Conservation (phyloP, 2,797 vertebrate species). For the Myiotriccus ornatus region DNA sequence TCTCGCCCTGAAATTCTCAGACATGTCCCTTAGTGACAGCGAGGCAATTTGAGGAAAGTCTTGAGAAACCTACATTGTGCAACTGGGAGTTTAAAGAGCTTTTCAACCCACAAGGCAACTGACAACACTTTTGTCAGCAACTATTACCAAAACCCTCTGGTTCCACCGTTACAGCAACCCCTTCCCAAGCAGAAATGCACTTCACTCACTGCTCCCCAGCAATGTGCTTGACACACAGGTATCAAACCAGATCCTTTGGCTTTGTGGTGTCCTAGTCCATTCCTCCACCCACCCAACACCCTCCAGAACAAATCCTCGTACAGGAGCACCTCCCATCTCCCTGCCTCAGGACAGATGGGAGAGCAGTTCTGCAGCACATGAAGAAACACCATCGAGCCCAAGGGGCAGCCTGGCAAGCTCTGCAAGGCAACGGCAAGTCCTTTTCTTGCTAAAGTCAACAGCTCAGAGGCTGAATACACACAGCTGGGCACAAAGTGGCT, state of each 20-base stretch:
- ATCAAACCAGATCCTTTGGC: neutral
- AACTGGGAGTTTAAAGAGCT: constrained; percentile 12
- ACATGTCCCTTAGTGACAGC: neutral
- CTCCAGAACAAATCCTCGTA: neutral
- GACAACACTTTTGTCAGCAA: constrained; percentile 2
- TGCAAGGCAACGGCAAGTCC: neutral
- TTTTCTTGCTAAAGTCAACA: constrained; percentile 50
- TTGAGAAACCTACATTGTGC: constrained; percentile 40
- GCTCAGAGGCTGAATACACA: constrained; percentile 50
- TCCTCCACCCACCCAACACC: neutral
- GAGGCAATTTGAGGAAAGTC: constrained; percentile 27
- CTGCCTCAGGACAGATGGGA: neutral
- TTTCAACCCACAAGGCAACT: constrained; percentile 34
- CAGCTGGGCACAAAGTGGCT: constrained; percentile 51
- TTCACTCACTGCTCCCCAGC: neutral
- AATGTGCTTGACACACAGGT: neutral
- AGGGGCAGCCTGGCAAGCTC: neutral
- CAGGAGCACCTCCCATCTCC: neutral
- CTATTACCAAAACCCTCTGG: neutral
- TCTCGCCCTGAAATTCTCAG: neutral
- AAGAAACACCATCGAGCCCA: neutral
- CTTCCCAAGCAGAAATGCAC: neutral
- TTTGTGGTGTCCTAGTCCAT: neutral
- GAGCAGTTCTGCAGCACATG: neutral
- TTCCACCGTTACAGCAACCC: neutral